These are phyloP conservation scores for Ennomos quercinarius DNA, from an alignment of 2,888 invertebrate genomes.

Conservation along the genomic window DNA sequence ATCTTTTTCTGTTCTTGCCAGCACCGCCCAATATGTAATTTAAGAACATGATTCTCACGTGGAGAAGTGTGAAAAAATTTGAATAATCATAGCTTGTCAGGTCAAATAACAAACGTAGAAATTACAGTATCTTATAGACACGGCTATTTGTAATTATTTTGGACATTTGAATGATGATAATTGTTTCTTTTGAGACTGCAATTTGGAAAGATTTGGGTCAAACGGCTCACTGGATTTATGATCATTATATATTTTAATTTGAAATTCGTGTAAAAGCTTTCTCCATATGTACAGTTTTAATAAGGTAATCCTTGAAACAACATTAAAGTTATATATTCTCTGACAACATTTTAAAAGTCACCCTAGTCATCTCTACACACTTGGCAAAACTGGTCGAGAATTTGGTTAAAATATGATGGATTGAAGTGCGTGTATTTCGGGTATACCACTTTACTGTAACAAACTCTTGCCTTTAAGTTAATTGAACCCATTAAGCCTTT, in stretches of 20 bases:
- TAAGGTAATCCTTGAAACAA: no score
- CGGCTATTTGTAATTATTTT: constrained; percentile 46
- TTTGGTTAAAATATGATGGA: no score
- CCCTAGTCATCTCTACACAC: no score
- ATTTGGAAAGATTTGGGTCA: constrained; percentile 35
- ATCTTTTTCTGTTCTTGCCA: constrained; percentile 14
- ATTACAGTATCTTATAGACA: constrained; percentile 49
- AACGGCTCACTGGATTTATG: constrained; percentile 32
- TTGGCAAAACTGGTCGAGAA: no score
- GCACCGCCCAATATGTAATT: constrained; percentile 29
- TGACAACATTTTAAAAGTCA: no score
- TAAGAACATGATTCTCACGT: constrained; percentile 23
- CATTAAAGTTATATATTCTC: no score
- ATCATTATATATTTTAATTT: constrained; percentile 19
- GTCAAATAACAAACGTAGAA: constrained; percentile 48
- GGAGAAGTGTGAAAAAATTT: constrained; percentile 31
- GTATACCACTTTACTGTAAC: background rate
- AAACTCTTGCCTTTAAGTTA: background rate
- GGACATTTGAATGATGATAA: constrained; percentile 49
- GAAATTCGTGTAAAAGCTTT: constrained; percentile 14
- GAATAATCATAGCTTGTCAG: constrained; percentile 45
- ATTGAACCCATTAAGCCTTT: constrained; percentile 9
- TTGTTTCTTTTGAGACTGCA: constrained; percentile 38
- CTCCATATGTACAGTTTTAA: background rate
- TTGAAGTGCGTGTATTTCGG: background rate